Conservation (phyloP, 2,113 vertebrate genomes). For the Polypterus senegalus region DNA sequence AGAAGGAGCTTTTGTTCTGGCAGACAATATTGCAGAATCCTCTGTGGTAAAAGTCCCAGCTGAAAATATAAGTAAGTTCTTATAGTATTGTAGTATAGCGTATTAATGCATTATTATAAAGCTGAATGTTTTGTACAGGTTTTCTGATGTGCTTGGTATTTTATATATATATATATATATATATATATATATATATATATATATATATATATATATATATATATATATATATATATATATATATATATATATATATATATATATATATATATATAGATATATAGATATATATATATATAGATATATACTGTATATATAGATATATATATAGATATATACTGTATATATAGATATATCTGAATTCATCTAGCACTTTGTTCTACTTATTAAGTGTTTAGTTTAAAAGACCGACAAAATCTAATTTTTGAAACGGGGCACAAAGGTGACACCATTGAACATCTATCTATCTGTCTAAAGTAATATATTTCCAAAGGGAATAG, state of each 20-base stretch:
- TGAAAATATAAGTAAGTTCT: slow-evolving; percentile 86
- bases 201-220: too few relatives aligned
- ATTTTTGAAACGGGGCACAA: slow-evolving; percentile 1
- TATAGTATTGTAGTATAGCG: background rate
- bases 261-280: too few relatives aligned
- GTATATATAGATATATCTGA: slow-evolving; percentile 12
- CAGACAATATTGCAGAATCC: slow-evolving; percentile 93
- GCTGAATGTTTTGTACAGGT: slow-evolving; percentile 24
- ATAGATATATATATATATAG: too few relatives aligned
- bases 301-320: too few relatives aligned
- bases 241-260: too few relatives aligned
- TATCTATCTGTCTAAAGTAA: slow-evolving; percentile 45
- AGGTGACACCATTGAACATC: slow-evolving; percentile 17
- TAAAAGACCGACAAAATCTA: slow-evolving; percentile 22
- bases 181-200: too few relatives aligned
- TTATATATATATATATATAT: too few relatives aligned
- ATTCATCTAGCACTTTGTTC: slow-evolving; percentile 16
- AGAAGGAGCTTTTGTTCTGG: slow-evolving; percentile 94
- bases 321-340: too few relatives aligned
- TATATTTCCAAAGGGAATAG: slow-evolving; percentile 41
- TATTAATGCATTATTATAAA: slow-evolving; percentile 27
- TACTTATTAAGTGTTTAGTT: slow-evolving; percentile 24
- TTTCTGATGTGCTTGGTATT: slow-evolving; percentile 22
- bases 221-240: too few relatives aligned
- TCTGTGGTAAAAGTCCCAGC: slow-evolving; percentile 92